Percentiles rank a stretch among this genome's conserved stretches.
Conservation (phyloP, 2,113 vertebrate species). For the Silurus asotus region DNA sequence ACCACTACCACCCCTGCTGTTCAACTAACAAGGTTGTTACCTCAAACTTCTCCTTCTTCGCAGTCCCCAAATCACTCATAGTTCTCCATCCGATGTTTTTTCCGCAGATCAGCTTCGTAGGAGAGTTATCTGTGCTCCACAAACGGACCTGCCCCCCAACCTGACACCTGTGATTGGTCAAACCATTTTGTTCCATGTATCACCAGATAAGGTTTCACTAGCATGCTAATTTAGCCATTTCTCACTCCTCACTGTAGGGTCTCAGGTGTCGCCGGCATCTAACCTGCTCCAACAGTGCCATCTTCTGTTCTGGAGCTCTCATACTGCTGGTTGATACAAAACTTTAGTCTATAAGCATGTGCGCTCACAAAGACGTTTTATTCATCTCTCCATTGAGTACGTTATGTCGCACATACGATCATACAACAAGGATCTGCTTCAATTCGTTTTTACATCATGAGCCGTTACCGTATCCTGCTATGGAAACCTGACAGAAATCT, state of each 20-base stretch:
- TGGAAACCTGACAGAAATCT: background rate
- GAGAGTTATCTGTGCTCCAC: background rate
- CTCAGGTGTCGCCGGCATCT: background rate
- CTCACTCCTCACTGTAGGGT: background rate
- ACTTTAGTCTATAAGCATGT: no score
- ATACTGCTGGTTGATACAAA: background rate
- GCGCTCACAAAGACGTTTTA: background rate
- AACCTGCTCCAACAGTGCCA: background rate
- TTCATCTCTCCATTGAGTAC: background rate
- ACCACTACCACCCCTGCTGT: no score
- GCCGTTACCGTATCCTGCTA: background rate
- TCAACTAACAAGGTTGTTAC: background rate
- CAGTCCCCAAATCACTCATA: background rate
- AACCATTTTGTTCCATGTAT: background rate
- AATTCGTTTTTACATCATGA: background rate
- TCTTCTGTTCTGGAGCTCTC: background rate
- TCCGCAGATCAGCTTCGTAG: background rate
- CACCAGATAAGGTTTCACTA: background rate
- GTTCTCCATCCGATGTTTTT: no score
- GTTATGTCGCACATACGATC: background rate
- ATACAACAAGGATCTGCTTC: background rate
- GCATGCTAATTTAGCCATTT: background rate
- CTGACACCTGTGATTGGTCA: background rate
- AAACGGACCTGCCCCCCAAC: background rate
- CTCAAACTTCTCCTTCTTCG: background rate